Base-by-base conservation (phyloP, 1,140 invertebrate genomes). In the Diorhabda carinulata region DNA sequence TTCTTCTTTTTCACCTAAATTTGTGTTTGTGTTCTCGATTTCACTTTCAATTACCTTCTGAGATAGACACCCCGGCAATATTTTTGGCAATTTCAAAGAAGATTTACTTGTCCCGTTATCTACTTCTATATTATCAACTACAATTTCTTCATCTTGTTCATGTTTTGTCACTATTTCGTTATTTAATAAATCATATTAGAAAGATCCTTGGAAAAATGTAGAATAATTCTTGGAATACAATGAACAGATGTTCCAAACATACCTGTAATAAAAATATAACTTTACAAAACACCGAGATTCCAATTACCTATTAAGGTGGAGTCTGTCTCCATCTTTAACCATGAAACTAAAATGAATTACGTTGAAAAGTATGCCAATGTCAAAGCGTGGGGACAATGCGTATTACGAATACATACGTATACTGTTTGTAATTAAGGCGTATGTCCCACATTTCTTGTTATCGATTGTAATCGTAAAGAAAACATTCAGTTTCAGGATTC, bases 271-370 rank as follows among this genome's bases (percentile, higher is more conserved):
- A 52, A 52, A 52, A 52, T 52, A 3, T 52, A 52, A 52, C 6
- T 52, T 8, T 52, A 52, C 47, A 52, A 52, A 52, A 52, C 6
- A 52, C n/a, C 47, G 47, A 52, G 47, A 52, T 6, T 52, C 47
- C 6, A 52, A n/a, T 52, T 52, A 52, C 47, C 47, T 3, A 52
- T 52, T 52, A 52, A 52, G 47, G 47, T 8, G 47, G 47, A 25
- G 47, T 52, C 47, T 52, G n/a, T 25, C 47, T 52, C 47, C n/a
- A 52, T n/a, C 47, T 52, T 52, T 52, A 52, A 52, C 47, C 47
- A 6, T 52, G 47, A 52, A 52, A 3, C 4, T 25, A n/a, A 52
- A 52, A 52, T 52, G 47, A 52, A 52, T 52, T 6, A 52, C 25
- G 47, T n/a, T 3, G 2, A 6, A 2, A 52, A 52, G 47, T 52